These are phyloP conservation scores for Thunnus maccoyii DNA, from an alignment of 2,113 vertebrate species.

Conservation along the genomic window DNA sequence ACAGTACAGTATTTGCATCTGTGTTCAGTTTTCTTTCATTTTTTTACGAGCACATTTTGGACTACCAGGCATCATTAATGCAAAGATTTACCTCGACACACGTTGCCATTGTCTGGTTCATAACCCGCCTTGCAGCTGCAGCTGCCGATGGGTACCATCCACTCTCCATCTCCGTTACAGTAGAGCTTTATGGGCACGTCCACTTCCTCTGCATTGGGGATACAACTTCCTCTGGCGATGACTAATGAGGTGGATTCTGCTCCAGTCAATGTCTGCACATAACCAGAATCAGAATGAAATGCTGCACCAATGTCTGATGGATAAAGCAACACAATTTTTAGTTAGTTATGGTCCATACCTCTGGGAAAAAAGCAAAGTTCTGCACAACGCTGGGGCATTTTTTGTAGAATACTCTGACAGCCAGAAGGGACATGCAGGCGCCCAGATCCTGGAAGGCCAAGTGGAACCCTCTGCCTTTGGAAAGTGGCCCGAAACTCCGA, in stretches of 20 bases:
- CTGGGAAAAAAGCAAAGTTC: constrained; percentile 96
- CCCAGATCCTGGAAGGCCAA: constrained; percentile 98
- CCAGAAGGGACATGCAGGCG: constrained; percentile 97
- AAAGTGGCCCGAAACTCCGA: constrained; percentile 94
- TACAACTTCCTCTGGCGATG: constrained; percentile 94
- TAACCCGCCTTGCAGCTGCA: constrained; percentile 97
- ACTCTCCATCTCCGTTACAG: constrained; percentile 97
- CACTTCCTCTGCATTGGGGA: constrained; percentile 95
- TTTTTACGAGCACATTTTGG: constrained; percentile 23
- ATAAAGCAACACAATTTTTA: not conserved
- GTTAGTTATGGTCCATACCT: constrained; percentile 69
- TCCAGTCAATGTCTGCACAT: constrained; percentile 91
- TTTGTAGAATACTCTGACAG: constrained; percentile 98
- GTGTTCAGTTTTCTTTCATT: not conserved
- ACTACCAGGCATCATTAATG: constrained; percentile 11
- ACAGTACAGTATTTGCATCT: constrained; percentile 4
- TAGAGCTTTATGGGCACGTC: constrained; percentile 97
- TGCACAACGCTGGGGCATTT: constrained; percentile 96
- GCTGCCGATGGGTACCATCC: constrained; percentile 98
- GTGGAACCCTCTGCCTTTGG: constrained; percentile 93
- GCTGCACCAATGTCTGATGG: not conserved
- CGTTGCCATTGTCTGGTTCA: constrained; percentile 92
- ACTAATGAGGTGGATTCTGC: constrained; percentile 97
- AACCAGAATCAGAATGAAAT: constrained; percentile 8
- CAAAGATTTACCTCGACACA: constrained; percentile 91